Percentiles rank a stretch among this genome's conserved stretches.
Conservation (phyloP, 2,113 vertebrate genomes). For the Condylura cristata region DNA sequence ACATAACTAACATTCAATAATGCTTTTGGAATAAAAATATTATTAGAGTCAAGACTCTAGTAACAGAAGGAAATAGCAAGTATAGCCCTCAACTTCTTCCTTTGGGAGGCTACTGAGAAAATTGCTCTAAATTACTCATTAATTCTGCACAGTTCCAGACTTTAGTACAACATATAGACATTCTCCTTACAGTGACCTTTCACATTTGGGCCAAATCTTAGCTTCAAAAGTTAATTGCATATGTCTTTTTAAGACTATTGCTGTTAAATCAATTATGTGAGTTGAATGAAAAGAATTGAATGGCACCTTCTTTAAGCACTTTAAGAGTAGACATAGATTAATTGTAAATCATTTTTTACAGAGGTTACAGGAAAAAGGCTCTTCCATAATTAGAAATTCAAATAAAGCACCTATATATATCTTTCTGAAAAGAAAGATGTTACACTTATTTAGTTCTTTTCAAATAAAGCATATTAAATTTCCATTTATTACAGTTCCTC, state of each 20-base stretch:
- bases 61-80: neutral
- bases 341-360: constrained; percentile 21
- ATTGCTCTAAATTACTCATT: neutral
- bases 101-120: neutral
- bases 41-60: neutral
- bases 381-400: constrained; percentile 40
- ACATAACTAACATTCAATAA: neutral
- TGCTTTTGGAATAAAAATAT: neutral
- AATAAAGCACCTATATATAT: neutral
- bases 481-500: neutral
- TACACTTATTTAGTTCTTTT: constrained; percentile 40
- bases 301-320: neutral
- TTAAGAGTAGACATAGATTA: constrained; percentile 32
- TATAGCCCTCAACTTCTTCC: neutral
- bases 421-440: neutral
- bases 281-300: constrained; percentile 47
- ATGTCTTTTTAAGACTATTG: neutral
- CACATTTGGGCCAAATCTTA: neutral
- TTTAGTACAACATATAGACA: neutral
- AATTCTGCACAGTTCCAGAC: neutral
- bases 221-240: neutral
- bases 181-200: constrained; percentile 3
- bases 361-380: neutral
- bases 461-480: constrained; percentile 22
- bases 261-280: constrained; percentile 20